Base-by-base conservation (phyloP, 2,888 invertebrate species). In the Phymatocera aterrima region DNA sequence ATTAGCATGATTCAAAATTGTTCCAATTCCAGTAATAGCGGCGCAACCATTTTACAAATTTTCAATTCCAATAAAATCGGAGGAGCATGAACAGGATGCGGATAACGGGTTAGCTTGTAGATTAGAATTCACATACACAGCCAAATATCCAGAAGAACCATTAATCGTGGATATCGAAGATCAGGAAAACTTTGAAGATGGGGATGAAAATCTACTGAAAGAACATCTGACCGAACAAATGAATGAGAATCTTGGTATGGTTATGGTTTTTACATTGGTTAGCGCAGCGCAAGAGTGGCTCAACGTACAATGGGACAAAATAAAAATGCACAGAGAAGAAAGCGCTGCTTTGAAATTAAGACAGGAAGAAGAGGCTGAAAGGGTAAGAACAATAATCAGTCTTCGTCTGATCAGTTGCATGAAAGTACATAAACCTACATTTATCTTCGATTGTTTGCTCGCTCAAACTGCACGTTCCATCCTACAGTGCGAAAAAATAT, bases 251-350 rank as follows among this genome's bases (percentile, higher is more conserved):
- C 88, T 99, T 77, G 99, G 99, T 1, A 98, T 97, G 96, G 99
- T 97, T 48, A 98, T 99, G 98, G 94, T 99, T 57, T 99, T 99
- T 90, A 98, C 98, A 31, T 91, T 99, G 85, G 98, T 99, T 10
- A 97, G 98, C 51, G 95, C 96, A 28, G 96, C 97, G 3, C 97
- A 98, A 88, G 98, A 99, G 90, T 97, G 97, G 96, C 92, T 99
- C 1, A 97, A 97, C 91, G 94, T 94, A 74, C 94, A 95, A 85
- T 96, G 96, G 94, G 98, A 98, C 88, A 93, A 93, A 46, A 92
- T 95, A 64, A 95, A 95, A 86, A 94, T 94, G 82, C 92, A 93
- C 77, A 92, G 93, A 85, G 95, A 96, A 86, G 96, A 96, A 87
- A 94, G 92, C 83, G 92, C 93, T 15, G 93, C 94, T 51, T 93